phyloP scores from a whole-genome alignment of 30 jellyfish, hydroid and myxozoan genomes.

The Sanderia malayensis region DNA sequence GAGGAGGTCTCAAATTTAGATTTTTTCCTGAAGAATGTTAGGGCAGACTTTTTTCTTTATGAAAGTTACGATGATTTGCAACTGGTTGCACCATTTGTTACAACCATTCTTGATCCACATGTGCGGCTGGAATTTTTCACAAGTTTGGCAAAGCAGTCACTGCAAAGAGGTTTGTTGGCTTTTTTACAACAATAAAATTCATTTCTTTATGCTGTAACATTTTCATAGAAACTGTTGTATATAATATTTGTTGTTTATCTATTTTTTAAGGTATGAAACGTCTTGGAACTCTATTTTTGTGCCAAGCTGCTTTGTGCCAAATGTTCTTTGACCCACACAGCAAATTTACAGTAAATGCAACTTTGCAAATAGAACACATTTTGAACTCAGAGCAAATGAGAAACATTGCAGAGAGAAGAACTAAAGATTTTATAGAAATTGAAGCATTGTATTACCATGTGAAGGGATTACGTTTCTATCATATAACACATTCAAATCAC shows the following conservation, averaged over 20 bases:
- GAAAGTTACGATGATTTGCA: conserved; percentile 39
- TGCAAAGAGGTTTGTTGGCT: conserved; percentile 12
- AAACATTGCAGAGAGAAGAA: background rate
- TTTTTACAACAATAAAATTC: too few species aligned
- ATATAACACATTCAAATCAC: conserved; percentile 7
- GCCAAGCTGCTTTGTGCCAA: conserved; percentile 26
- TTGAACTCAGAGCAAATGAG: background rate
- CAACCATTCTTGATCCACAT: conserved; percentile 18
- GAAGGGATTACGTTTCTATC: conserved; percentile 20
- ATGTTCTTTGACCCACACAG: conserved; percentile 33
- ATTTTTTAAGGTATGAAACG: conserved; percentile 8
- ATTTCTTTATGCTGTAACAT: too few species aligned
- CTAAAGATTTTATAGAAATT: background rate
- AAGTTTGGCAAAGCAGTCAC: conserved; percentile 18
- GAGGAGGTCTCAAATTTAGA: conserved; percentile 32
- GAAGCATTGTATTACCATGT: conserved; percentile 17
- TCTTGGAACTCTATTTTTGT: conserved; percentile 24
- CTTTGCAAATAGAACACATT: conserved; percentile 24
- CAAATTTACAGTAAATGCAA: conserved; percentile 19
- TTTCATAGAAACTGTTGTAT: background rate
- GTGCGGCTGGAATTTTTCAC: conserved; percentile 7
- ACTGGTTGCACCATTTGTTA: conserved; percentile 6
- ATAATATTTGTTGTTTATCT: too few species aligned
- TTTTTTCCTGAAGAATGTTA: conserved; percentile 11
- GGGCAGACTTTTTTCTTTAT: conserved; percentile 12